Evolutionary conservation across 2,888 invertebrate species (phyloP), one percentile per base, ranked within the genome.

Genomic region (Drosophila dives): DNA sequence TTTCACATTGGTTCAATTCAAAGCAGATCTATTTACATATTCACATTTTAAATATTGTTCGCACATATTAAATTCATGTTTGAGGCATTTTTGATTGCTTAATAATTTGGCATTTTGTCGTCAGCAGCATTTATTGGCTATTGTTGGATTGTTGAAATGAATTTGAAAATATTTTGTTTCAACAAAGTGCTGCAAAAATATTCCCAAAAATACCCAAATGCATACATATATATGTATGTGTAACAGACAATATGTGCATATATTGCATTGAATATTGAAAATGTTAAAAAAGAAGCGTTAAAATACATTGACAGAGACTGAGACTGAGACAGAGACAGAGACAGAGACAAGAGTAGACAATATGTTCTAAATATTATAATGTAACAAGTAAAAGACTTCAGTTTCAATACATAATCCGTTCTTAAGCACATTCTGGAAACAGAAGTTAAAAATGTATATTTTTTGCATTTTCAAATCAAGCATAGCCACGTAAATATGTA

Each of bases 121-220:
- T 76, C 68, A 69, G 62, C 64, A 48, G 29, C 29, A 54, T 59
- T 58, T 55, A 23, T 64, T 50, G 48, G 12, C 48, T 76, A 80
- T 76, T 80, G 76, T 59, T 59, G 62, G 60, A 42, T 26, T 45
- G 8, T 17, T 40, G 40, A 78, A 65, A 36, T 29, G 49, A 50
- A 60, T 48, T 53, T 64, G 48, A 68, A 64, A 65, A 70, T 65
- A 63, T 54, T 58, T 61, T 48, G 32, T 45, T 72, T 53, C n/a
- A 69, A 53, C 55, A 33, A 67, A 62, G 50, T 55, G 45, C n/a
- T 54, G 59, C 49, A 59, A 54, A 63, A 45, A 59, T 36, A 45
- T 50, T 29, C 49, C 69, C 38, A 53, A 53, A 68, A 68, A 50
- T 51, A 68, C 36, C 12, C 23, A 64, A 53, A 49, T 55, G 54